phyloP scores from a whole-genome alignment of 2,888 invertebrate genomes.

The Drosophila maculinotata region DNA sequence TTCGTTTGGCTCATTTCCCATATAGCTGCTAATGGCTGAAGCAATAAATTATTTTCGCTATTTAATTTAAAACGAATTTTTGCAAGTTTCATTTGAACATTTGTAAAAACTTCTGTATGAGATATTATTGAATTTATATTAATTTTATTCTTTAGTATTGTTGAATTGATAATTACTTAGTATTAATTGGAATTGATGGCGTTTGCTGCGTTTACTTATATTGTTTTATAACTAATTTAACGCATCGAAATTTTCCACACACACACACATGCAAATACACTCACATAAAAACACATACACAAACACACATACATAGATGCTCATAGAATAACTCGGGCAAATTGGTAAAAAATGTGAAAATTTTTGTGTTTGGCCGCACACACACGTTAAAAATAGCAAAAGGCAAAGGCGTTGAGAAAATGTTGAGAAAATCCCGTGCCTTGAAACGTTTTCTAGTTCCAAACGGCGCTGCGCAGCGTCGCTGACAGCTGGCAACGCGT shows the following conservation, averaged over 20 bases:
- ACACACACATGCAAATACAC: conserved; percentile 14
- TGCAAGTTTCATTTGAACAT: conserved; percentile 1
- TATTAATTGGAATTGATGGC: conserved; percentile 7
- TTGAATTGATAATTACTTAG: conserved; percentile 9
- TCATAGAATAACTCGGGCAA: conserved; percentile 63
- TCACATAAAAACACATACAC: conserved; percentile 7
- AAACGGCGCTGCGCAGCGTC: conserved; percentile 55
- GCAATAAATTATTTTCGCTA: conserved; percentile 27
- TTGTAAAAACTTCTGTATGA: neutral
- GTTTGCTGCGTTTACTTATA: conserved; percentile 32
- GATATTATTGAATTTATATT: neutral
- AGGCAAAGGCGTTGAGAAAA: conserved; percentile 56
- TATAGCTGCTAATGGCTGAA: conserved; percentile 37
- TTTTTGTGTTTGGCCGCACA: conserved; percentile 63
- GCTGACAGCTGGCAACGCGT: conserved; percentile 65
- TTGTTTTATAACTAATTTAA: conserved; percentile 76
- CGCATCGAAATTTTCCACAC: conserved; percentile 52
- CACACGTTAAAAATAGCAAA: conserved; percentile 71
- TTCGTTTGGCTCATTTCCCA: conserved; percentile 18
- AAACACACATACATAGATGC: conserved; percentile 3
- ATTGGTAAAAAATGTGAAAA: conserved; percentile 58
- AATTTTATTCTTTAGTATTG: neutral
- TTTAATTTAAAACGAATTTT: conserved; percentile 5
- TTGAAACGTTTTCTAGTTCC: conserved; percentile 66
- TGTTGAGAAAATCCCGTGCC: conserved; percentile 66